phyloP scores from a whole-genome alignment of 1,140 invertebrate species.

The Drosophila aff. region DNA sequence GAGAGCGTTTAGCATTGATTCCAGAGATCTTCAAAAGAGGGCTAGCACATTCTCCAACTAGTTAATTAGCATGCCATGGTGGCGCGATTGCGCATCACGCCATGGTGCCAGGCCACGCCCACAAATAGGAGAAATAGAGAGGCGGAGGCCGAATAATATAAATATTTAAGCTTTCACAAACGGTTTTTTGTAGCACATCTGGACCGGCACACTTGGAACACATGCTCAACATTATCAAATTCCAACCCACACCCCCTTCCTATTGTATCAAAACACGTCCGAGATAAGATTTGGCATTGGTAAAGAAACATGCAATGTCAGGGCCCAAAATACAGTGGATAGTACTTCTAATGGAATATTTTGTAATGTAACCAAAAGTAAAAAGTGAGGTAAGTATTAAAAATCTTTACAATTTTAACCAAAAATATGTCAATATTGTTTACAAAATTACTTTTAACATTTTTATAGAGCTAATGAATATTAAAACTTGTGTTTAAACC shows the following conservation, averaged over 20 bases:
- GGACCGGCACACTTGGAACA: constrained; percentile 27
- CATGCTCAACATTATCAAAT: constrained; percentile 28
- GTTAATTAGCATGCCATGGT: constrained; percentile 24
- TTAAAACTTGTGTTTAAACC: too few species aligned
- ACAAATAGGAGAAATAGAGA: constrained; percentile 2
- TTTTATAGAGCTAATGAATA: too few species aligned
- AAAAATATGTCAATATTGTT: too few species aligned
- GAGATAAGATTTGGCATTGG: constrained; percentile 66
- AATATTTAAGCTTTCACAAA: constrained; percentile 40
- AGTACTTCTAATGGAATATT: neutral
- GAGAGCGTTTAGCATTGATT: constrained; percentile 10
- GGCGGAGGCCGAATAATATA: constrained; percentile 6
- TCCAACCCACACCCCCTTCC: constrained; percentile 12
- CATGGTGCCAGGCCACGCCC: constrained; percentile 26
- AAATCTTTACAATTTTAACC: too few species aligned
- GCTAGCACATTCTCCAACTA: constrained; percentile 2
- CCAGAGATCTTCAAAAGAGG: neutral
- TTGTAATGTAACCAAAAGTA: too few species aligned
- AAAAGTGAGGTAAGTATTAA: too few species aligned
- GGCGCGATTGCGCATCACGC: constrained; percentile 43
- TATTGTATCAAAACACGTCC: constrained; percentile 1
- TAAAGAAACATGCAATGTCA: constrained; percentile 22
- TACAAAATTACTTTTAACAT: too few species aligned
- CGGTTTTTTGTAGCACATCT: constrained; percentile 22
- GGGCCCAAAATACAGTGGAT: constrained; percentile 7